Percentiles rank a stretch among this genome's conserved stretches.
Evolutionary conservation across 2,797 vertebrate genomes (phyloP).

Genomic region (Graptemys geographica): DNA sequence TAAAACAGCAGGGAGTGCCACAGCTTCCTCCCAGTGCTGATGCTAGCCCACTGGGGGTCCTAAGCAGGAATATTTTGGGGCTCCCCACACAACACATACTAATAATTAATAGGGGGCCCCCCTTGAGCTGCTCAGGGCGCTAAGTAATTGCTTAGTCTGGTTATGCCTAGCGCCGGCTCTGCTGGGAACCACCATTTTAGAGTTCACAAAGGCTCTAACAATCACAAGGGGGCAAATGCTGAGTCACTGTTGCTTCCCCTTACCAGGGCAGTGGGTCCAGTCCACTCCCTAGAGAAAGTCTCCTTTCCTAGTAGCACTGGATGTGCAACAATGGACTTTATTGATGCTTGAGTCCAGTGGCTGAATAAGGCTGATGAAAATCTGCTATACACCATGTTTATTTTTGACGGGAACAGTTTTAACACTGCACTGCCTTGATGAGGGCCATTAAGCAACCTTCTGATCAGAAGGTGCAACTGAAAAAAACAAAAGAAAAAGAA

Average conservation of each 20-base stretch:
- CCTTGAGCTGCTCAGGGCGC: neutral
- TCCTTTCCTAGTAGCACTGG: neutral
- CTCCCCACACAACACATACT: neutral
- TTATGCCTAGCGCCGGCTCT: neutral
- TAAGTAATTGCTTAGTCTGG: neutral
- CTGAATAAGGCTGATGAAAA: neutral
- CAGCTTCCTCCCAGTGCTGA: neutral
- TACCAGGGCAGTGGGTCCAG: neutral
- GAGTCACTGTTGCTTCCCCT: neutral
- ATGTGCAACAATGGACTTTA: neutral
- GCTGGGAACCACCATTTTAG: neutral
- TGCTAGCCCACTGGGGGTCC: neutral
- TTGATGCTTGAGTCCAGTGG: neutral
- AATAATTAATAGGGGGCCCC: neutral
- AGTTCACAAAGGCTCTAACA: neutral
- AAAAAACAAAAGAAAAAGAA: neutral
- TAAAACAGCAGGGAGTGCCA: neutral
- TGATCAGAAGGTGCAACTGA: neutral
- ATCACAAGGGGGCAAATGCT: neutral
- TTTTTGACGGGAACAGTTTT: neutral
- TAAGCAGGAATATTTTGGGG: neutral
- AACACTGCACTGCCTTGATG: neutral
- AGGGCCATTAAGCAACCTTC: neutral
- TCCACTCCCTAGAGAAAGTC: neutral
- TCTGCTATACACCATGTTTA: rapidly evolving